Evolutionary conservation across 2,888 invertebrate genomes (phyloP).

Genomic region (Lysandra coridon): DNA sequence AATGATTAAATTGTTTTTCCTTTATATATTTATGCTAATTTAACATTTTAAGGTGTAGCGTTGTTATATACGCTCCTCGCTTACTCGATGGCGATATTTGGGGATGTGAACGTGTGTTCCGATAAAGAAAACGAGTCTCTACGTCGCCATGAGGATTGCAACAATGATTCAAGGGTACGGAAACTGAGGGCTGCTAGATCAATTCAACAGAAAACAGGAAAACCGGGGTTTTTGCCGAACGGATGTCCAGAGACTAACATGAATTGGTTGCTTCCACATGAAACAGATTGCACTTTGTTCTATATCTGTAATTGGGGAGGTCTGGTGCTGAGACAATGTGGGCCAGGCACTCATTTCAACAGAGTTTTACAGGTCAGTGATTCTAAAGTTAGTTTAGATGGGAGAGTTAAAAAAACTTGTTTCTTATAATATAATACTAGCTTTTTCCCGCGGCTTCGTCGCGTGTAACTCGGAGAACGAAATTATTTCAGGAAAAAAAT

Average conservation of each 20-base stretch:
- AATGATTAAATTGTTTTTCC: not conserved
- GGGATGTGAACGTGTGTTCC: constrained; percentile 31
- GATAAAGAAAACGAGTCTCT: too few relatives aligned
- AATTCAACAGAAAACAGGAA: constrained; percentile 19
- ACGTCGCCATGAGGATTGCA: too few relatives aligned
- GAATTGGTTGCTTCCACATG: too few relatives aligned
- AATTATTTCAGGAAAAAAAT: too few relatives aligned
- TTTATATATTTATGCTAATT: not conserved
- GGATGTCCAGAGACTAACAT: constrained; percentile 63
- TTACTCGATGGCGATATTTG: constrained; percentile 44
- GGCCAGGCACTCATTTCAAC: constrained; percentile 44
- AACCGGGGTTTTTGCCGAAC: constrained; percentile 52
- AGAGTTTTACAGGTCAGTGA: constrained; percentile 53
- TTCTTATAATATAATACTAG: too few relatives aligned
- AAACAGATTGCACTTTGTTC: constrained; percentile 45
- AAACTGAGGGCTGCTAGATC: too few relatives aligned
- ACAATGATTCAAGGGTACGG: too few relatives aligned
- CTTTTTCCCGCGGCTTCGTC: too few relatives aligned
- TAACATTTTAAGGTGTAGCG: constrained; percentile 36
- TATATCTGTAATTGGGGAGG: constrained; percentile 65
- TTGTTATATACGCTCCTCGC: constrained; percentile 40
- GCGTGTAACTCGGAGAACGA: too few relatives aligned
- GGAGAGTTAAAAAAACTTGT: not conserved
- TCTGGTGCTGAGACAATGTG: constrained; percentile 50
- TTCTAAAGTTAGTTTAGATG: not conserved